phyloP scores from a whole-genome alignment of 2,113 vertebrate genomes.

The Nesoenas mayeri region DNA sequence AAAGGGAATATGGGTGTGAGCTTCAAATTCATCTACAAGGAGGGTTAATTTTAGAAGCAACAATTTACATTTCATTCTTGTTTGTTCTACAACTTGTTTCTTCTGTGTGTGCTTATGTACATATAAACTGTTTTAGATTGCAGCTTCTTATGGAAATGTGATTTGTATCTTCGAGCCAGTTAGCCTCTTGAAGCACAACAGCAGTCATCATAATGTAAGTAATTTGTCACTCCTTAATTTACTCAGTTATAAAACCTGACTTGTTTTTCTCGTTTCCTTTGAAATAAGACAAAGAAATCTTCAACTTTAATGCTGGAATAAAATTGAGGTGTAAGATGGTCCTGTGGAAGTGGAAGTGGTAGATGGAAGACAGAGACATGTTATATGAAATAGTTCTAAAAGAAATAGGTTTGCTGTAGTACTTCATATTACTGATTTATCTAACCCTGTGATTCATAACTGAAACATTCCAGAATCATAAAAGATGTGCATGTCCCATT shows the following conservation, averaged over 20 bases:
- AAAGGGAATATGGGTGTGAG: not conserved
- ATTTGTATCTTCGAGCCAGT: slow-evolving; percentile 94
- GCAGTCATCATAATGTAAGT: slow-evolving; percentile 81
- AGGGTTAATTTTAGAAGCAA: not conserved
- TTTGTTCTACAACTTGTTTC: not conserved
- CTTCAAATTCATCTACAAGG: not conserved
- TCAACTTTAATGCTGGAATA: not conserved
- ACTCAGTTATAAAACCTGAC: not conserved
- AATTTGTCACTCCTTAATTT: not conserved
- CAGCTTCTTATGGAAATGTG: slow-evolving; percentile 92
- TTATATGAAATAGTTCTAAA: not conserved
- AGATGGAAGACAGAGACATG: not conserved
- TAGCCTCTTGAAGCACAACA: slow-evolving; percentile 79
- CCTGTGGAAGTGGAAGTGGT: not conserved
- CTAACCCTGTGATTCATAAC: not conserved
- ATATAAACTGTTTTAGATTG: slow-evolving; percentile 81
- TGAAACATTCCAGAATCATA: not conserved
- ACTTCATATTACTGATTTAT: not conserved
- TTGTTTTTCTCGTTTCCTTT: not conserved
- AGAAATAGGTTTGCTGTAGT: not conserved
- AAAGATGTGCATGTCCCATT: fast-evolving
- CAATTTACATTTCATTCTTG: not conserved
- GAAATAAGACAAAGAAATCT: too few relatives aligned
- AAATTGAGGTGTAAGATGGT: not conserved
- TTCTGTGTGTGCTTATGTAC: not conserved